A percentile compares a stretch with the other conserved stretches of the same genome.
These are phyloP conservation scores for Drosophila ironensis DNA, from an alignment of 1,140 invertebrate species.

Conservation along the genomic window DNA sequence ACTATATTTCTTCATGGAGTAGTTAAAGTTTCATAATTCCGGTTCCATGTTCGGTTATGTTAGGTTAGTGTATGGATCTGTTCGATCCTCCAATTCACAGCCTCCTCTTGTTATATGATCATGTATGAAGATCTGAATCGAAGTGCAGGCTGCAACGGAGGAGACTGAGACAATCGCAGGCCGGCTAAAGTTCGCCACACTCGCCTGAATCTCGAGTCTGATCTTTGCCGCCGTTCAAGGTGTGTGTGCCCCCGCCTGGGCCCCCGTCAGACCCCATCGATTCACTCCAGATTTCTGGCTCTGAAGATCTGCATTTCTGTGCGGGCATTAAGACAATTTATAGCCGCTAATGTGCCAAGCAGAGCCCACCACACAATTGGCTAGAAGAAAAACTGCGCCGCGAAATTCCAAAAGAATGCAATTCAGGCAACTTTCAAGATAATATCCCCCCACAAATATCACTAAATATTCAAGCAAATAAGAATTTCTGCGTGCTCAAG, in stretches of 20 bases:
- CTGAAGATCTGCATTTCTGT: slow-evolving; percentile 30
- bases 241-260: slow-evolving; percentile 43
- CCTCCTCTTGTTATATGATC: slow-evolving; percentile 53
- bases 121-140: slow-evolving; percentile 73
- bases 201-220: slow-evolving; percentile 61
- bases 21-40: too few species aligned
- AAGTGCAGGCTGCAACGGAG: slow-evolving; percentile 42
- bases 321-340: slow-evolving; percentile 79
- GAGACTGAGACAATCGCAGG: slow-evolving; percentile 52
- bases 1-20: too few species aligned
- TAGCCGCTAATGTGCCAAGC: slow-evolving; percentile 80
- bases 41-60: not conserved
- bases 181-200: slow-evolving; percentile 43
- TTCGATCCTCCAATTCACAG: not conserved
- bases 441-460: too few species aligned
- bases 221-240: slow-evolving; percentile 78
- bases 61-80: not conserved
- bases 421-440: not conserved
- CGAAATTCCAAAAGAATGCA: not conserved
- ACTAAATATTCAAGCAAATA: too few species aligned
- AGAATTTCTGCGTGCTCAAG: too few species aligned
- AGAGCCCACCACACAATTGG: slow-evolving; percentile 72
- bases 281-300: not conserved
- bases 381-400: slow-evolving; percentile 26
- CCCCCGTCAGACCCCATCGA: not conserved